These are phyloP conservation scores for Hofmannophila pseudospretella DNA, from an alignment of 2,888 invertebrate species.

Conservation along the genomic window DNA sequence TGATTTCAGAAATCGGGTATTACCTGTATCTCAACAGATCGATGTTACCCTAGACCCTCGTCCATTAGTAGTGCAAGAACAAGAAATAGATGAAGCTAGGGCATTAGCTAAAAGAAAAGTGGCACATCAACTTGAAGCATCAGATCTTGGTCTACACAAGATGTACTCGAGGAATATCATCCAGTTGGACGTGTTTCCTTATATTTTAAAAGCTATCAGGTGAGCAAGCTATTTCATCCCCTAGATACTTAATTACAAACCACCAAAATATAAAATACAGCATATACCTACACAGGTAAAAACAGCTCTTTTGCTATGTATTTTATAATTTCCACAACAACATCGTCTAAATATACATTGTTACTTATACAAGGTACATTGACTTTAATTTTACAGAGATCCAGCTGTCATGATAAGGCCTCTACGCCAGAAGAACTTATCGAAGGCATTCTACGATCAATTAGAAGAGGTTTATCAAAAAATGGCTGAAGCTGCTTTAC, in stretches of 20 bases:
- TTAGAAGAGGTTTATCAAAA: constrained; percentile 77
- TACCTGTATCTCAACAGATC: constrained; percentile 80
- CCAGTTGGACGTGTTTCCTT: constrained; percentile 81
- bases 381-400: too few relatives aligned
- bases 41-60: constrained; percentile 83
- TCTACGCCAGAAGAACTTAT: constrained; percentile 80
- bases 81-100: constrained; percentile 78
- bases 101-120: constrained; percentile 81
- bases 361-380: too few relatives aligned
- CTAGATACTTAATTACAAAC: too few relatives aligned
- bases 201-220: constrained; percentile 78
- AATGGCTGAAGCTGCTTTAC: constrained; percentile 75
- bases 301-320: too few relatives aligned
- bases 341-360: too few relatives aligned
- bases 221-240: too few relatives aligned
- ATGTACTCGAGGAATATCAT: constrained; percentile 82
- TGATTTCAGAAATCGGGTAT: constrained; percentile 71
- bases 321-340: too few relatives aligned
- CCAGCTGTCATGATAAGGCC: constrained; percentile 70
- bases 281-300: too few relatives aligned
- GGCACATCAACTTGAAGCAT: constrained; percentile 84
- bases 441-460: constrained; percentile 72
- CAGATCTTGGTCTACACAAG: constrained; percentile 79
- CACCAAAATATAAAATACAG: too few relatives aligned
- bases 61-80: constrained; percentile 79